phyloP scores from a whole-genome alignment of 2,888 invertebrate species.

The Drosophila neonasuta region DNA sequence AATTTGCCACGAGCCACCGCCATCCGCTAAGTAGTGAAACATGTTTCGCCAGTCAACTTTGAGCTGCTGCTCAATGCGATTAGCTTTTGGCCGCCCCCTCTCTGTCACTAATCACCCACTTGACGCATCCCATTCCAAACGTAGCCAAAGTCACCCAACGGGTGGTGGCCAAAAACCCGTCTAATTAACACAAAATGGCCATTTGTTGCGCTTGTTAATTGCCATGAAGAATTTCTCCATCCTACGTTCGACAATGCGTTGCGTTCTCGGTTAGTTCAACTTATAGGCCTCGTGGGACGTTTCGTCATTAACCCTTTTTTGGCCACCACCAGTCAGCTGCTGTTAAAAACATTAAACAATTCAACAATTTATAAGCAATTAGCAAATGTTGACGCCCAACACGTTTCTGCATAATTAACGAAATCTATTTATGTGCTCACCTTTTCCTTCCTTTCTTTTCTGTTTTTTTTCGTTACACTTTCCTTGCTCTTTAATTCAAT shows the following conservation, averaged over 20 bases:
- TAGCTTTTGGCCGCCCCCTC: slow-evolving; percentile 27
- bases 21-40: slow-evolving; percentile 46
- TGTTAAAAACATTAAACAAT: slow-evolving; percentile 64
- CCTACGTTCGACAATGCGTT: background rate
- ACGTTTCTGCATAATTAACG: slow-evolving; percentile 57
- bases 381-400: slow-evolving; percentile 45
- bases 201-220: slow-evolving; percentile 70
- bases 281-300: slow-evolving; percentile 46
- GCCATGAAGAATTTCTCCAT: slow-evolving; percentile 19
- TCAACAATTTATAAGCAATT: slow-evolving; percentile 71
- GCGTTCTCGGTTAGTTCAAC: slow-evolving; percentile 12
- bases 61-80: slow-evolving; percentile 41
- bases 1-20: background rate
- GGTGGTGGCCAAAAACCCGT: slow-evolving; percentile 4
- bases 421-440: slow-evolving; percentile 40
- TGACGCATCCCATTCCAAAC: slow-evolving; percentile 1
- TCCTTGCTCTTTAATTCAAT: background rate
- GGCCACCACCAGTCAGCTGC: slow-evolving; percentile 46
- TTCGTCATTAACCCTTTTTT: slow-evolving; percentile 63
- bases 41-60: slow-evolving; percentile 37
- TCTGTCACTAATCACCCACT: slow-evolving; percentile 46
- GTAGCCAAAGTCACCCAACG: background rate
- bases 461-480: background rate
- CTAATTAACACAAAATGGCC: slow-evolving; percentile 67
- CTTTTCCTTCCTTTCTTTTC: background rate